Evolutionary conservation across 2,888 invertebrate genomes (phyloP), one percentile per base, ranked within the genome.

Genomic region (Busseola fusca): DNA sequence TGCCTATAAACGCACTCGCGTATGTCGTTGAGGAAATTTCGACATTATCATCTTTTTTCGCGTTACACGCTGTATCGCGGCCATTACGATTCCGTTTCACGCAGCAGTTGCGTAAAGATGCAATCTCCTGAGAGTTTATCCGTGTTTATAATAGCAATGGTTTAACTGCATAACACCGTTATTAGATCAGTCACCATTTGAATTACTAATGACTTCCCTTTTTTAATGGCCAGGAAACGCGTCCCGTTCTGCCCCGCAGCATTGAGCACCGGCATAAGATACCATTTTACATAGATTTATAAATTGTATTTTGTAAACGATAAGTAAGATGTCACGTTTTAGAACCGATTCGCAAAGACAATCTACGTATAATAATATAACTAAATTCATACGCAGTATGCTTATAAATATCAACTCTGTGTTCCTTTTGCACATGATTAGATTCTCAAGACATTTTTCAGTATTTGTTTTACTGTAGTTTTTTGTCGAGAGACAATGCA

Each of bases 181-280:
- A 93, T 91, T 91, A 92, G 90, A 91, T 91, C 90, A 84, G 88
- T 86, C 90, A 88, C 88, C 86, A 88, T 91, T 91, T 87, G 91
- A 91, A 93, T 93, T 87, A 83, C 87, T 93, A 93, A 93, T 93
- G 92, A 92, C 90, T 94, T 94, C 93, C 93, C 90, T 86, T 87
- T 87, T 87, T 89, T 91, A 91, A 91, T 90, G 84, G 85, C 87
- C 91, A 91, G 93, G 92, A 93, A 93, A 91, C 86, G 87, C 84
- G 89, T 90, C 90, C 91, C 90, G 89, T 88, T 88, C 83, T 87
- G 87, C 83, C 85, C 83, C 78, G 70, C 70, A 84, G 84, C 72
- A 66, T 86, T 72, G 69, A 71, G 71, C 69, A 78, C 74, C 77
- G 7, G 34, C 34, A 84, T 77, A 74, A 74, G 64, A 74, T 78